These are phyloP conservation scores for Caenorhabditis imperialis DNA, from an alignment of 2,888 invertebrate species.

Conservation along the genomic window DNA sequence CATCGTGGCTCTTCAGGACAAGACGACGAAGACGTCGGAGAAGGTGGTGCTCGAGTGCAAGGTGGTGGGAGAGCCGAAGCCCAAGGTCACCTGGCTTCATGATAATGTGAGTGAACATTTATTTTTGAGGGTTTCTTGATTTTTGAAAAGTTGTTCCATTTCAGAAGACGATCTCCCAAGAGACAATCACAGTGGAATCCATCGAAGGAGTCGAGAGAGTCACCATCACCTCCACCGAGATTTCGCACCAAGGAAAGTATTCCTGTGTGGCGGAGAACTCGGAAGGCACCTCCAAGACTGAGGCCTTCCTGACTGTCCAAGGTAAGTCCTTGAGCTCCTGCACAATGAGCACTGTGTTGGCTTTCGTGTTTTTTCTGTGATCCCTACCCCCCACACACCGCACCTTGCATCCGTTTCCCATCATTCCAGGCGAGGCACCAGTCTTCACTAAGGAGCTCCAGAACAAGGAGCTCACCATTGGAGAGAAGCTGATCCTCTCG, in stretches of 20 bases:
- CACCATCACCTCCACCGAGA: conserved; percentile 68
- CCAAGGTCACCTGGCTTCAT: conserved; percentile 83
- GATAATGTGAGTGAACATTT: conserved; percentile 81
- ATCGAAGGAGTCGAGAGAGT: conserved; percentile 71
- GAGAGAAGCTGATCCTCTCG: conserved; percentile 75
- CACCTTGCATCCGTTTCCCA: conserved; percentile 6
- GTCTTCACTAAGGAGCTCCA: conserved; percentile 75
- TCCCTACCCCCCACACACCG: too few species aligned
- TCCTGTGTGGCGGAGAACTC: conserved; percentile 75
- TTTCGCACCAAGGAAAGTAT: conserved; percentile 68
- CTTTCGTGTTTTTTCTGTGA: conserved; percentile 18
- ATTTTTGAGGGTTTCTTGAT: too few species aligned
- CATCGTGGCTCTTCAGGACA: conserved; percentile 68
- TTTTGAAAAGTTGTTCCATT: too few species aligned
- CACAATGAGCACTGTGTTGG: too few species aligned
- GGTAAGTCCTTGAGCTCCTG: conserved; percentile 59
- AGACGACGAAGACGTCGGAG: conserved; percentile 67
- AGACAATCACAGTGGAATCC: conserved; percentile 51
- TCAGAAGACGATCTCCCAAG: conserved; percentile 41
- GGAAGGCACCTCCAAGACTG: conserved; percentile 72
- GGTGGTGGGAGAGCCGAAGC: conserved; percentile 71
- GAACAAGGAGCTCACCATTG: conserved; percentile 67
- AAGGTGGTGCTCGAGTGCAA: conserved; percentile 82
- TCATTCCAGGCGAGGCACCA: conserved; percentile 75
- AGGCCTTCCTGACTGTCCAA: conserved; percentile 69